Evolutionary conservation across 2,797 vertebrate genomes (phyloP).

Genomic region (Rhinella marina): DNA sequence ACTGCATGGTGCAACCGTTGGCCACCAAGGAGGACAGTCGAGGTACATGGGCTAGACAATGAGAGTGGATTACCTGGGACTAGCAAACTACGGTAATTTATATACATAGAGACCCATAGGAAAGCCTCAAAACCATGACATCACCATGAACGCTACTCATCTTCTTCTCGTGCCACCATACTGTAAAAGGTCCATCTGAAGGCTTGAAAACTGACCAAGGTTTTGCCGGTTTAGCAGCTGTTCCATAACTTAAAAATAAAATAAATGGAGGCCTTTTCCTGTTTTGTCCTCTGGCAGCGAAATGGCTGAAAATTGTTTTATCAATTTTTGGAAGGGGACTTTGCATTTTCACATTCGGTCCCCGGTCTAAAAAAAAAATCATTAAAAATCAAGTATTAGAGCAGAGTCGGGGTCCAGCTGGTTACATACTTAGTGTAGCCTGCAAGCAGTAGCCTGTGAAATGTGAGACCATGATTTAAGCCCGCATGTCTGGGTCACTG

Average conservation of each 20-base stretch:
- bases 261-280: slow-evolving; percentile 19
- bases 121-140: background rate
- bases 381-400: slow-evolving; percentile 31
- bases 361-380: slow-evolving; percentile 31
- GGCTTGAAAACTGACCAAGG: background rate
- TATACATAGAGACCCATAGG: background rate
- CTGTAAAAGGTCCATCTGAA: background rate
- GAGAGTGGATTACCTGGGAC: too few species aligned
- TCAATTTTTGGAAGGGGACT: slow-evolving; percentile 12
- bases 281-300: slow-evolving; percentile 33
- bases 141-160: too few species aligned
- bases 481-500: slow-evolving; percentile 22
- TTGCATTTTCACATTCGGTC: slow-evolving; percentile 5
- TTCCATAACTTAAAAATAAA: slow-evolving; percentile 27
- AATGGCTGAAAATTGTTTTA: slow-evolving; percentile 21
- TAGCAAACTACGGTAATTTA: too few species aligned
- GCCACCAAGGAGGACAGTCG: too few species aligned
- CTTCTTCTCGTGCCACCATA: background rate
- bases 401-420: slow-evolving; percentile 30
- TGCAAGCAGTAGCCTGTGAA: slow-evolving; percentile 34
- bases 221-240: background rate
- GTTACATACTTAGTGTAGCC: slow-evolving; percentile 23
- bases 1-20: too few species aligned
- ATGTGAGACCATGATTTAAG: slow-evolving; percentile 10
- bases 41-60: too few species aligned